Percentiles rank a stretch among this genome's conserved stretches.
phyloP scores from a whole-genome alignment of 2,113 vertebrate genomes.

The Zapornia atra region DNA sequence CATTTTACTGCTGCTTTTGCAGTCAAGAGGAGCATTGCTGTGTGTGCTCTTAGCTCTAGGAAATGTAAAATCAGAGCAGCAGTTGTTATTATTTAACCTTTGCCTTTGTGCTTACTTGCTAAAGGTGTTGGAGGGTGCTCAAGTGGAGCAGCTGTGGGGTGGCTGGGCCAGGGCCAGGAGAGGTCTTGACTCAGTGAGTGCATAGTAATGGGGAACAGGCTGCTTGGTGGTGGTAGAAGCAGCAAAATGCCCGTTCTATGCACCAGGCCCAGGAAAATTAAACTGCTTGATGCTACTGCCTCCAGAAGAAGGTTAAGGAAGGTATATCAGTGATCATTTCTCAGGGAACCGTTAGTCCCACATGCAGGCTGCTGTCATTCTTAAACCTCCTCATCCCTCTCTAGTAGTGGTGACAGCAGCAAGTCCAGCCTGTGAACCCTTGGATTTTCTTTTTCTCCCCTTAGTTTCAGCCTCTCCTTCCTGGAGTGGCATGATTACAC shows the following conservation, averaged over 20 bases:
- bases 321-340: not conserved
- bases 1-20: not conserved
- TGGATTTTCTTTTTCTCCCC: not conserved
- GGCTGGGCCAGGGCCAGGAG: not conserved
- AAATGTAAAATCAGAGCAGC: not conserved
- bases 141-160: rapidly evolving
- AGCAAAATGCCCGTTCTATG: not conserved
- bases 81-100: not conserved
- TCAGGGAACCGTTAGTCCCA: not conserved
- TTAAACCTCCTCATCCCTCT: not conserved
- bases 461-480: not conserved
- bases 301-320: not conserved
- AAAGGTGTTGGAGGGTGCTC: rapidly evolving
- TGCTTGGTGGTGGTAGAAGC: not conserved
- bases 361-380: not conserved
- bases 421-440: not conserved
- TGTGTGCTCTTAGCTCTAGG: not conserved
- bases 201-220: not conserved
- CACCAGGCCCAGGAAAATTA: not conserved
- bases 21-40: not conserved
- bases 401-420: not conserved
- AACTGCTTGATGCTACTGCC: not conserved
- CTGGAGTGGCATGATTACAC: not conserved
- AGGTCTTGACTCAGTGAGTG: rapidly evolving
- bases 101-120: not conserved